Evolutionary conservation across 2,888 invertebrate species (phyloP).

Genomic region (Parnassius orleans): DNA sequence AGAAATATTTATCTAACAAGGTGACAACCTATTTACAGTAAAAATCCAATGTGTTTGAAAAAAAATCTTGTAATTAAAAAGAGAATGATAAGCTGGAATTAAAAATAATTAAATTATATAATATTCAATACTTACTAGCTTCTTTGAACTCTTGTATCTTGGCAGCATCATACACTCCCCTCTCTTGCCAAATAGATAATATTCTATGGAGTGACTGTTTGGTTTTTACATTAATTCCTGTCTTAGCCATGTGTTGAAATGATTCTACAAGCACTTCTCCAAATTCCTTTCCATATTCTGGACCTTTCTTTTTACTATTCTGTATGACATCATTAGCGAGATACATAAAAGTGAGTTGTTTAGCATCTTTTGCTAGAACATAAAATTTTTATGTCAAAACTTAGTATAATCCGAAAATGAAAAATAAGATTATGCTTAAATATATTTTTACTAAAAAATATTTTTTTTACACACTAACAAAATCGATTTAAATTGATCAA

Average conservation of each 20-base stretch:
- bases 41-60: no score
- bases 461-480: no score
- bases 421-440: no score
- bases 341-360: conserved; percentile 97
- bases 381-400: conserved; percentile 23
- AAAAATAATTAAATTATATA: not conserved
- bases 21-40: no score
- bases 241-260: conserved; percentile 90
- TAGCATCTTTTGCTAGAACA: conserved; percentile 88
- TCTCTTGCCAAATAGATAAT: conserved; percentile 94
- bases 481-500: no score
- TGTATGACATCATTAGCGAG: conserved; percentile 99
- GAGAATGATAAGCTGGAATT: no score
- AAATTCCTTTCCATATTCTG: conserved; percentile 96
- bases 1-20: no score
- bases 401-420: no score
- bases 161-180: conserved; percentile 92
- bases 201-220: conserved; percentile 90
- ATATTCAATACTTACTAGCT: conserved; percentile 59
- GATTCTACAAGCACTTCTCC: conserved; percentile 89
- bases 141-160: conserved; percentile 90
- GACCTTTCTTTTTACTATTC: conserved; percentile 98
- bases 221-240: conserved; percentile 89
- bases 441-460: no score
- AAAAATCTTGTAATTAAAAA: no score